Conservation (phyloP, 2,797 vertebrate species). For the Anisognathus igniventris region DNA sequence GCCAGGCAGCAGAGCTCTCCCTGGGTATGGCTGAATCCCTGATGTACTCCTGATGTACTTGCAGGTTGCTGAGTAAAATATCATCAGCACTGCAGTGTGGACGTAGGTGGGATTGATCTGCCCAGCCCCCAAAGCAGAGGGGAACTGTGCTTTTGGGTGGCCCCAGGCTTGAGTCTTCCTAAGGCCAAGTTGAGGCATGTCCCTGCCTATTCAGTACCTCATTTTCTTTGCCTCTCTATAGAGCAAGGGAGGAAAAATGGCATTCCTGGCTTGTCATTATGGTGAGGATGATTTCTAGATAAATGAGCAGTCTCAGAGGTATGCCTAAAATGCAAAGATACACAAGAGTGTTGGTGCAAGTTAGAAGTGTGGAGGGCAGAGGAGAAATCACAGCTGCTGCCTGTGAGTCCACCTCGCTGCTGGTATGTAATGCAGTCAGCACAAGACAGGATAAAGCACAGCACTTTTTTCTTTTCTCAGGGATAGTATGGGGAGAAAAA, state of each 20-base stretch:
- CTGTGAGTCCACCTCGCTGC: rapidly evolving
- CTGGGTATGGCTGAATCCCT: background rate
- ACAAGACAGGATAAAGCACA: background rate
- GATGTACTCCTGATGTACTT: background rate
- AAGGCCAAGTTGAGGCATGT: background rate
- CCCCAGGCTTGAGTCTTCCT: background rate
- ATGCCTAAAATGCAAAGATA: background rate
- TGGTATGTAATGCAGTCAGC: background rate
- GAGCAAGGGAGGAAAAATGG: background rate
- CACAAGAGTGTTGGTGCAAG: background rate
- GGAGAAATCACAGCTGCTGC: background rate
- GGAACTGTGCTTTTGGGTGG: background rate
- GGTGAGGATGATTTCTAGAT: background rate
- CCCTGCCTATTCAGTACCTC: background rate
- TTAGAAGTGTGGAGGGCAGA: background rate
- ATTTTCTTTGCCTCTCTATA: background rate
- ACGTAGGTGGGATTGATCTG: background rate
- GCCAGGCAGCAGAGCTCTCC: background rate
- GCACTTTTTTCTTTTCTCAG: background rate
- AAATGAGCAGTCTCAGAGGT: background rate
- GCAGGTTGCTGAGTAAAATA: background rate
- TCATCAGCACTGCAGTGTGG: background rate
- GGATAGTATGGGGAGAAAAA: too few species aligned
- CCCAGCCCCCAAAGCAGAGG: background rate
- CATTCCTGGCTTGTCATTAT: background rate